Conservation (phyloP, 2,888 invertebrate species). For the Pantelozetes paolii region DNA sequence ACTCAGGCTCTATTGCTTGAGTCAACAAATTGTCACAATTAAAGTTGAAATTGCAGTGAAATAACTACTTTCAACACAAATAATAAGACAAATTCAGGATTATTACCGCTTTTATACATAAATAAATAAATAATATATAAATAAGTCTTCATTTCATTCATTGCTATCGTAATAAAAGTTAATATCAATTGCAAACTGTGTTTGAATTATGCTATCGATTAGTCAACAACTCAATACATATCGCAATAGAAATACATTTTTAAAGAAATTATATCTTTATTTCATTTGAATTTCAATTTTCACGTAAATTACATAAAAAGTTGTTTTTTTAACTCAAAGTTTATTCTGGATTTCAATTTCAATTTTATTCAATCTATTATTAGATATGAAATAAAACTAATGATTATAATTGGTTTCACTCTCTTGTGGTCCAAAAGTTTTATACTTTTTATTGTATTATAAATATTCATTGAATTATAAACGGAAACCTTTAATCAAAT, state of each 20-base stretch:
- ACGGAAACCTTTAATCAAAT: background rate
- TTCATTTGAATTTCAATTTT: background rate
- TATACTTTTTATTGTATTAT: background rate
- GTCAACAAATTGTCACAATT: slow-evolving; percentile 31
- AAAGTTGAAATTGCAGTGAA: slow-evolving; percentile 19
- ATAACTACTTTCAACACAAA: slow-evolving; percentile 31
- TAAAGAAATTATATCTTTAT: background rate
- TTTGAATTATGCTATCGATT: background rate
- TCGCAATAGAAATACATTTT: too few species aligned
- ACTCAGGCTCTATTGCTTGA: background rate
- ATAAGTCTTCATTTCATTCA: background rate
- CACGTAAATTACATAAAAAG: too few species aligned
- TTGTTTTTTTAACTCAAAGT: too few species aligned
- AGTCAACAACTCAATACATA: background rate
- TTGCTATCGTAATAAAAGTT: background rate
- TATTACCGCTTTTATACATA: background rate
- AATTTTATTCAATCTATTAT: too few species aligned
- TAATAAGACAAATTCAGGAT: slow-evolving; percentile 4
- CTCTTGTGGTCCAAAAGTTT: background rate
- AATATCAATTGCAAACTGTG: background rate
- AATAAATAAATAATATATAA: background rate
- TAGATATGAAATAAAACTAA: background rate
- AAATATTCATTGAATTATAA: background rate
- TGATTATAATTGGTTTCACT: background rate
- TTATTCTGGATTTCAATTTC: too few species aligned